A percentile compares a stretch with the other conserved stretches of the same genome.
Conservation (phyloP, 2,888 invertebrate genomes). For the Eilema sororculum region DNA sequence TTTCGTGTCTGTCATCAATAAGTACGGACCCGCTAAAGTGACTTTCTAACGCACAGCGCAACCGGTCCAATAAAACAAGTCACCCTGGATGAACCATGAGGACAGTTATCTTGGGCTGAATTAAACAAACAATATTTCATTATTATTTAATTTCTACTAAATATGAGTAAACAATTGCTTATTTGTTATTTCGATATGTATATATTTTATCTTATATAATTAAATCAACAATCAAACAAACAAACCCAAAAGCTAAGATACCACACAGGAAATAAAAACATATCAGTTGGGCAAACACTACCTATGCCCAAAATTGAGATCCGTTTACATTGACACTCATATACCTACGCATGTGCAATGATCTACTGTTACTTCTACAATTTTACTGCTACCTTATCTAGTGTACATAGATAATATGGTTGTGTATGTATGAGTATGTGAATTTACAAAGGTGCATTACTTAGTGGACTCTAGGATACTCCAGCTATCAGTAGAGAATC, state of each 20-base stretch:
- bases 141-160: neutral
- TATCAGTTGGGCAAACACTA: neutral
- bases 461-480: neutral
- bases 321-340: neutral
- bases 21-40: too few species aligned
- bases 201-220: neutral
- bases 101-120: neutral
- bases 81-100: neutral
- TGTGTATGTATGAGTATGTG: neutral
- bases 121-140: slow-evolving; percentile 1
- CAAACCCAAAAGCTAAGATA: neutral
- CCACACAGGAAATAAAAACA: neutral
- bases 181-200: too few species aligned
- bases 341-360: neutral
- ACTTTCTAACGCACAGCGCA: too few species aligned
- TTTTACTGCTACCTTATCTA: too few species aligned
- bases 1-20: too few species aligned
- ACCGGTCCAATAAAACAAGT: too few species aligned
- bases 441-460: neutral
- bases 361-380: neutral
- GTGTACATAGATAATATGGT: neutral
- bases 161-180: neutral
- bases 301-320: neutral
- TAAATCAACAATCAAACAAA: too few species aligned
- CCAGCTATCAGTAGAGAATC: neutral